phyloP scores from a whole-genome alignment of 2,888 invertebrate genomes.

The Maniola hyperantus region DNA sequence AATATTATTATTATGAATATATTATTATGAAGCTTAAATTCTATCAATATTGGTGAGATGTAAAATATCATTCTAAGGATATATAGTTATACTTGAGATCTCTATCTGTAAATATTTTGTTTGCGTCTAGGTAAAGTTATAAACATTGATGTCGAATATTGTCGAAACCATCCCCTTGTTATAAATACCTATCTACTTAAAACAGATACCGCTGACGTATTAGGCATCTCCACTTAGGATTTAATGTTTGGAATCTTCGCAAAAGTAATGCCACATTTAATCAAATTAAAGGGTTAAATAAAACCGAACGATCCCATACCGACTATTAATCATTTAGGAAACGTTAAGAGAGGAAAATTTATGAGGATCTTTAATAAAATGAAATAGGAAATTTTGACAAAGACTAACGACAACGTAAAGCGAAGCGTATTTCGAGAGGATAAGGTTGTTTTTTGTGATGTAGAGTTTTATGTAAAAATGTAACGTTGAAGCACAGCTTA shows the following conservation, averaged over 20 bases:
- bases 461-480: constrained; percentile 18
- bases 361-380: constrained; percentile 25
- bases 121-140: too few relatives aligned
- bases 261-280: constrained; percentile 54
- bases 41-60: too few relatives aligned
- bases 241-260: constrained; percentile 18
- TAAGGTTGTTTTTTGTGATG: background rate
- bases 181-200: too few relatives aligned
- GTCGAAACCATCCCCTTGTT: too few relatives aligned
- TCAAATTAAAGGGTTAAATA: constrained; percentile 57
- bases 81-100: too few relatives aligned
- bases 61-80: too few relatives aligned
- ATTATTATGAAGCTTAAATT: too few relatives aligned
- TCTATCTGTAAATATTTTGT: too few relatives aligned
- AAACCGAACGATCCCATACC: constrained; percentile 46
- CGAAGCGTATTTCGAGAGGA: background rate
- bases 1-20: too few relatives aligned
- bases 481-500: constrained; percentile 20
- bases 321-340: constrained; percentile 45
- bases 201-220: background rate
- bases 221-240: background rate
- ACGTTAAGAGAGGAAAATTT: constrained; percentile 26
- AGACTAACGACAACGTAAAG: background rate
- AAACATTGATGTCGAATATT: too few relatives aligned
- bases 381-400: constrained; percentile 16